A percentile compares a stretch with the other conserved stretches of the same genome.
phyloP scores from a whole-genome alignment of 1,140 invertebrate genomes.

The Ooceraea biroi region DNA sequence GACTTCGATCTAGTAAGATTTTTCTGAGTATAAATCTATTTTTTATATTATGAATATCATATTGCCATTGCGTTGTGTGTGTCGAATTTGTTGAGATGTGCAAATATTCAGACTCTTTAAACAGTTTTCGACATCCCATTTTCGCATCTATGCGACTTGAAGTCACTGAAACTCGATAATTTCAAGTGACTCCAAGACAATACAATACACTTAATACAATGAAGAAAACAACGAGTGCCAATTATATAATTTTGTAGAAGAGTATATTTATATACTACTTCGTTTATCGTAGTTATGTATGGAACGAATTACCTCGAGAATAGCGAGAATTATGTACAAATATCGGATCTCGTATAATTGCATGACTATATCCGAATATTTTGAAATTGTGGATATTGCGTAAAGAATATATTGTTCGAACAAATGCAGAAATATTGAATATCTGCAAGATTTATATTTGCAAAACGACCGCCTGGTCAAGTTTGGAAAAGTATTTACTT shows the following conservation, averaged over 20 bases:
- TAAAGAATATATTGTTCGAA: not conserved
- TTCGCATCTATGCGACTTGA: not conserved
- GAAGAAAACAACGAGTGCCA: not conserved
- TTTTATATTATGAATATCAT: constrained; percentile 17
- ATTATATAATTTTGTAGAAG: not conserved
- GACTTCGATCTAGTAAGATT: not conserved
- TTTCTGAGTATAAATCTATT: constrained; percentile 1
- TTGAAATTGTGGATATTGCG: not conserved
- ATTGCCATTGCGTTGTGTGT: not conserved
- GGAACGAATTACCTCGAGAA: not conserved
- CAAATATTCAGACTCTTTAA: not conserved
- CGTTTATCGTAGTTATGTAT: not conserved
- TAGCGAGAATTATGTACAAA: not conserved
- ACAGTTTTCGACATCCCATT: not conserved
- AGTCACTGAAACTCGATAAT: not conserved
- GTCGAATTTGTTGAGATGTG: not conserved
- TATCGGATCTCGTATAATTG: not conserved
- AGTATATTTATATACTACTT: not conserved
- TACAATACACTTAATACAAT: not conserved
- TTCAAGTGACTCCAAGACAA: not conserved
- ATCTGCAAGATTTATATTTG: not conserved
- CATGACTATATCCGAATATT: not conserved
- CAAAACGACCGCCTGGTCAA: not conserved
- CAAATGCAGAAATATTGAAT: not conserved
- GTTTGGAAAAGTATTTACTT: constrained; percentile 22